These are phyloP conservation scores for Pyrgilauda ruficollis DNA, from an alignment of 2,113 vertebrate genomes.

Conservation along the genomic window DNA sequence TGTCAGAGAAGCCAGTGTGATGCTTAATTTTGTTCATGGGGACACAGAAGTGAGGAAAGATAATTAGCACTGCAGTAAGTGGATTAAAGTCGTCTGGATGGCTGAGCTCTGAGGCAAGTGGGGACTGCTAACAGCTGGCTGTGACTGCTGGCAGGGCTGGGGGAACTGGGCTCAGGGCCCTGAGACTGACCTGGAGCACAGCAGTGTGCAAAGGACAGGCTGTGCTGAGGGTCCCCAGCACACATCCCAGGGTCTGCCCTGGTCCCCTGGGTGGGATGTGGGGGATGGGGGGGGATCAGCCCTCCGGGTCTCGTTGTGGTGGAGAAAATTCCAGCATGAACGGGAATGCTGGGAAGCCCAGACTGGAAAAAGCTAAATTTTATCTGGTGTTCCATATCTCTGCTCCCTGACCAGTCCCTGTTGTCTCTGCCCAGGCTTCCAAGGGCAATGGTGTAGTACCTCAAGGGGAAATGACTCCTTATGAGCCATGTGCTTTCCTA, in stretches of 20 bases:
- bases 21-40: neutral
- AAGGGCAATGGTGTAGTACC: neutral
- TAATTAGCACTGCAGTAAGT: neutral
- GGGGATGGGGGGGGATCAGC: neutral
- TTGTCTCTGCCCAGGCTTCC: neutral
- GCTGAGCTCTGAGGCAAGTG: neutral
- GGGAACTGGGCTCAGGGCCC: neutral
- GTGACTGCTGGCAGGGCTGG: neutral
- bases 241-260: neutral
- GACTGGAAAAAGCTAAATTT: neutral
- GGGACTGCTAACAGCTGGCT: neutral
- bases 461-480: neutral
- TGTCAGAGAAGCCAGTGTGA: neutral
- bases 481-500: neutral
- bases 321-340: neutral
- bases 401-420: neutral
- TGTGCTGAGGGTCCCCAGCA: neutral
- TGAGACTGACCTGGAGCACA: neutral
- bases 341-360: neutral
- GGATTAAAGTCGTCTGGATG: neutral
- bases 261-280: neutral
- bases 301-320: rapidly evolving
- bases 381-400: neutral
- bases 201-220: neutral
- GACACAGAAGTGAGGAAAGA: neutral